Percentiles rank a stretch among this genome's conserved stretches.
phyloP scores from a whole-genome alignment of 2,888 invertebrate species.

The Ischnura elegans region DNA sequence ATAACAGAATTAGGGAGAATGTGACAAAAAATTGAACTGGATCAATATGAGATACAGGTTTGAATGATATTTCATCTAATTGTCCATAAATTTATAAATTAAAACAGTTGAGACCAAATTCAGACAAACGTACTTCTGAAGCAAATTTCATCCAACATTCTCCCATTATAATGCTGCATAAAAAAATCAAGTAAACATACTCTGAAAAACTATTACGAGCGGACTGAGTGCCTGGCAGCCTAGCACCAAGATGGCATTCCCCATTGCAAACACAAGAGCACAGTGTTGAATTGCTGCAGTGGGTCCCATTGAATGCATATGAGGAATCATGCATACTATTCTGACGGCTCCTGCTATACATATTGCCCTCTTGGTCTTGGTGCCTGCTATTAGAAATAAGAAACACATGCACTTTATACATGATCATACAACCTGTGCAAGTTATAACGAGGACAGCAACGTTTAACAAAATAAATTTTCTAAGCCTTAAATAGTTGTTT shows the following conservation, averaged over 20 bases:
- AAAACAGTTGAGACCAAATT: background rate
- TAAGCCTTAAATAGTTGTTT: no score
- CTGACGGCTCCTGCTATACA: background rate
- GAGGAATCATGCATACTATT: conserved; percentile 1
- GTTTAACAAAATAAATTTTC: no score
- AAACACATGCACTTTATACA: background rate
- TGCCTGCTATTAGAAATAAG: background rate
- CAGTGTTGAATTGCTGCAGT: background rate
- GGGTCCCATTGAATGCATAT: conserved; percentile 22
- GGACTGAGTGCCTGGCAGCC: conserved; percentile 40
- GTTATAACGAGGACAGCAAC: no score
- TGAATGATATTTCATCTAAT: background rate
- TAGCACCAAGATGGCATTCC: conserved; percentile 25
- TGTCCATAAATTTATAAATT: background rate
- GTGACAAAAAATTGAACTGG: no score
- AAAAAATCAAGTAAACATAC: conserved; percentile 14
- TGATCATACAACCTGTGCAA: background rate
- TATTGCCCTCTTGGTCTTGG: conserved; percentile 51
- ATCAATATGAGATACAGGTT: no score
- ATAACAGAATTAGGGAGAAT: no score
- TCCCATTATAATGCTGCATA: no score
- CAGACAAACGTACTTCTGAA: no score
- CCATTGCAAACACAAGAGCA: conserved; percentile 47
- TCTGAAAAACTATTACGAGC: conserved; percentile 54
- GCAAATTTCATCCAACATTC: no score